Evolutionary conservation across 2,113 vertebrate genomes (phyloP).

Genomic region (Polypterus bichir): DNA sequence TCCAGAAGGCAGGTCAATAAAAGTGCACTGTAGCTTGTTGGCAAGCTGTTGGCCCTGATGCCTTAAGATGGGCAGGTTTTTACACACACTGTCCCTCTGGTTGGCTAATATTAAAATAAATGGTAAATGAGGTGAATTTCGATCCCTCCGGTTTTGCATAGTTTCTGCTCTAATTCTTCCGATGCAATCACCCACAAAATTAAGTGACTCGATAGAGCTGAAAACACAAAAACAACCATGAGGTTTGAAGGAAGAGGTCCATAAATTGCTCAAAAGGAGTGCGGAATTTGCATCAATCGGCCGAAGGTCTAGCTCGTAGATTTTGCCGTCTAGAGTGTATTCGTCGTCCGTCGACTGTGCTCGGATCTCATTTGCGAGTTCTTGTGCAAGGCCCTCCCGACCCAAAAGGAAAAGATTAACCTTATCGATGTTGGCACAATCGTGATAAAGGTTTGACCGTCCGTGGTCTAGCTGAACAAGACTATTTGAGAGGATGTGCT

Average conservation of each 20-base stretch:
- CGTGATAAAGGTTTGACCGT: slow-evolving; percentile 79
- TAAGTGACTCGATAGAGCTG: slow-evolving; percentile 90
- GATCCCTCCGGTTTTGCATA: slow-evolving; percentile 75
- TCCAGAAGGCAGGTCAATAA: slow-evolving; percentile 81
- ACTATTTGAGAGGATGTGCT: slow-evolving; percentile 82
- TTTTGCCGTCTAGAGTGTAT: slow-evolving; percentile 94
- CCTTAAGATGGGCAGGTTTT: slow-evolving; percentile 88
- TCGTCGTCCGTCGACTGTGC: slow-evolving; percentile 94
- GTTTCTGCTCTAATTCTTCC: slow-evolving; percentile 85
- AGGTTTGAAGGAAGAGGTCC: slow-evolving; percentile 82
- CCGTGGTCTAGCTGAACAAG: slow-evolving; percentile 81
- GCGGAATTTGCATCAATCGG: slow-evolving; percentile 84
- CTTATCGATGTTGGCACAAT: slow-evolving; percentile 86
- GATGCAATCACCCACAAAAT: slow-evolving; percentile 87
- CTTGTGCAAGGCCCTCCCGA: slow-evolving; percentile 88
- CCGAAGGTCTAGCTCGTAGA: slow-evolving; percentile 90
- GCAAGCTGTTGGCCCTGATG: slow-evolving; percentile 94
- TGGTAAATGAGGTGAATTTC: slow-evolving; percentile 74
- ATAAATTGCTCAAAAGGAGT: slow-evolving; percentile 77
- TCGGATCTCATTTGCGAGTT: slow-evolving; percentile 89
- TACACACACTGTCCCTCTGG: slow-evolving; percentile 80
- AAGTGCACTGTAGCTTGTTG: slow-evolving; percentile 95
- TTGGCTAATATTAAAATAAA: slow-evolving; percentile 92
- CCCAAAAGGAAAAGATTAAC: slow-evolving; percentile 93
- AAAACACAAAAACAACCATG: slow-evolving; percentile 96